phyloP scores from a whole-genome alignment of 2,797 vertebrate species.

The Syndactyla subalaris region DNA sequence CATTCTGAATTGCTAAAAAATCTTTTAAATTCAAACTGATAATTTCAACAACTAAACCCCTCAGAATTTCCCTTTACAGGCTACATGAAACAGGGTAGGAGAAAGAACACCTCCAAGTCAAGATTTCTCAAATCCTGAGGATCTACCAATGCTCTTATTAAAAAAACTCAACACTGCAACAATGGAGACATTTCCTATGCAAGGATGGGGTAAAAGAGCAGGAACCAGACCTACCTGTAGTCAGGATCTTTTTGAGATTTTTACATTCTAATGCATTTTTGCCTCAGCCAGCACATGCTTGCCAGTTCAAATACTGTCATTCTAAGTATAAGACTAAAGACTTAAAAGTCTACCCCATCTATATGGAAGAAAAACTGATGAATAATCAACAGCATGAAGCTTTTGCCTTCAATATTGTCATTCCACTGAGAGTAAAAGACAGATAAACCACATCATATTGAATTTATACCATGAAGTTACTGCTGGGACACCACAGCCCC shows the following conservation, averaged over 20 bases:
- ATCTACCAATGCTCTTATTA: background rate
- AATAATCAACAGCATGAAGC: background rate
- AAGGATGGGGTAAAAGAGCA: background rate
- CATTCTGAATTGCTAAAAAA: background rate
- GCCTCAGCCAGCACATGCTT: background rate
- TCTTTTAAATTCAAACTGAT: background rate
- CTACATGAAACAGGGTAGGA: background rate
- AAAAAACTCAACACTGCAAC: background rate
- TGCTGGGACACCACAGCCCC: background rate
- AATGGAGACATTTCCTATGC: background rate
- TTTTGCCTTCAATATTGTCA: background rate
- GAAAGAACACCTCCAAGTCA: background rate
- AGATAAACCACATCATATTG: no score
- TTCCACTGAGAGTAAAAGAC: background rate
- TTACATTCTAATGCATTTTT: background rate
- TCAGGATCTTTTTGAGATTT: background rate
- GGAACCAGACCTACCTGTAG: fast-evolving
- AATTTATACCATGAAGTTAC: background rate
- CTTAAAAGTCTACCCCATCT: background rate
- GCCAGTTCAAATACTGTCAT: background rate
- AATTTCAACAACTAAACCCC: background rate
- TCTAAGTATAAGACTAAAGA: background rate
- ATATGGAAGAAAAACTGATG: background rate
- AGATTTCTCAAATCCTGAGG: background rate
- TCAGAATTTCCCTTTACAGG: background rate